Conservation (phyloP, 2,797 vertebrate species). For the Thaleichthys pacificus region DNA sequence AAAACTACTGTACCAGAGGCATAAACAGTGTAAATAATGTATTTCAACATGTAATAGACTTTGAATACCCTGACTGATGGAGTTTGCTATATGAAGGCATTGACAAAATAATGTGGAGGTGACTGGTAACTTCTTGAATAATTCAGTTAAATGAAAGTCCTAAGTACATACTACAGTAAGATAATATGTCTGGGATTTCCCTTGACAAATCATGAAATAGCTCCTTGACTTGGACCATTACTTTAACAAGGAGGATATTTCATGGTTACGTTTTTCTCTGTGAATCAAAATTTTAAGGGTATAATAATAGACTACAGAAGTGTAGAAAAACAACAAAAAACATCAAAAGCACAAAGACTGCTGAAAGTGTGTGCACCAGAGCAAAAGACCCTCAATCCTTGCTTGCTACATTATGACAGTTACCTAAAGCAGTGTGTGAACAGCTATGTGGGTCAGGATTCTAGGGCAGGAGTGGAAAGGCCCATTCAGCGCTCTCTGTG, state of each 20-base stretch:
- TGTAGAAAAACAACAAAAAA: background rate
- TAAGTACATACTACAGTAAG: too few relatives aligned
- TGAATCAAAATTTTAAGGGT: too few relatives aligned
- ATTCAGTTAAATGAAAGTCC: too few relatives aligned
- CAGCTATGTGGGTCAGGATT: slow-evolving; percentile 73
- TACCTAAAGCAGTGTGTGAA: slow-evolving; percentile 65
- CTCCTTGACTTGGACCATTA: too few relatives aligned
- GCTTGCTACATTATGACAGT: slow-evolving; percentile 44
- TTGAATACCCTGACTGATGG: slow-evolving; percentile 25
- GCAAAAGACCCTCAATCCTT: slow-evolving; percentile 36
- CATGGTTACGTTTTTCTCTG: too few relatives aligned
- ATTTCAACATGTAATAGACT: slow-evolving; percentile 29
- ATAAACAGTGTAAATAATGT: slow-evolving; percentile 34
- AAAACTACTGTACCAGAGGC: slow-evolving; percentile 5
- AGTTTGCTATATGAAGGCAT: background rate
- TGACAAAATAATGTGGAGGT: background rate
- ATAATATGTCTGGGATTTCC: too few relatives aligned
- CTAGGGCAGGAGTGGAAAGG: slow-evolving; percentile 69
- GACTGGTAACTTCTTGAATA: background rate
- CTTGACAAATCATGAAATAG: too few relatives aligned
- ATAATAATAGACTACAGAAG: too few relatives aligned
- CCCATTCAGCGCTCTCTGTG: slow-evolving; percentile 50
- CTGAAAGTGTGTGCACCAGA: slow-evolving; percentile 33
- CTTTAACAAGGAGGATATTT: too few relatives aligned
- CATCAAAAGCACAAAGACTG: slow-evolving; percentile 37